Percentiles rank a stretch among this genome's conserved stretches.
Evolutionary conservation across 2,888 invertebrate genomes (phyloP).

Genomic region (Ormyrus nitidulus): DNA sequence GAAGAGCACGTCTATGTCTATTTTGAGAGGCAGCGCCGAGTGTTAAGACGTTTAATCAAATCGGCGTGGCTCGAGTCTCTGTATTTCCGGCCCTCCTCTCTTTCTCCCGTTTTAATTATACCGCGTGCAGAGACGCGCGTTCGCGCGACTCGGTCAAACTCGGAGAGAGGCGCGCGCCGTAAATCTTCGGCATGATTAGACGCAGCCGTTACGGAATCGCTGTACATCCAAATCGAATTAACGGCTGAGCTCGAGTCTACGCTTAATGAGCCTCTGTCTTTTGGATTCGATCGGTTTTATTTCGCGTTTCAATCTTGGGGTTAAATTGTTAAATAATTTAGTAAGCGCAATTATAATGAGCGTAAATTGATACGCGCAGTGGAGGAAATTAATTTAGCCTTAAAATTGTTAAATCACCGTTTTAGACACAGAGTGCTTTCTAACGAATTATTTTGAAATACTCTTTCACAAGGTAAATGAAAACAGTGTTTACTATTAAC

Average conservation of each 20-base stretch:
- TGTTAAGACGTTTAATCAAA: conserved; percentile 67
- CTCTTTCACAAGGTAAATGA: conserved; percentile 3
- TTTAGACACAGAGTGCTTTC: not conserved
- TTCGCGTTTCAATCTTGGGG: too few species aligned
- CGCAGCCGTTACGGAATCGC: conserved; percentile 69
- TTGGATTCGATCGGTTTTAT: conserved; percentile 4
- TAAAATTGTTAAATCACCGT: not conserved
- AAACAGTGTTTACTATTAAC: not conserved
- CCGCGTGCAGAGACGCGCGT: conserved; percentile 39
- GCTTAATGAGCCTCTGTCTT: conserved; percentile 8
- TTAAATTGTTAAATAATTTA: too few species aligned
- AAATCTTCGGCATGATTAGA: conserved; percentile 69
- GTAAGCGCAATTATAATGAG: too few species aligned
- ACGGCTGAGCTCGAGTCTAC: conserved; percentile 38
- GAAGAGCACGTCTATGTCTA: not conserved
- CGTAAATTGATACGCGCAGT: too few species aligned
- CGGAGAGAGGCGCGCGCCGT: conserved; percentile 60
- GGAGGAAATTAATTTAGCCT: too few species aligned
- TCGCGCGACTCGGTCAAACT: conserved; percentile 54
- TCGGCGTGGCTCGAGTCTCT: conserved; percentile 60
- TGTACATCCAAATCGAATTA: conserved; percentile 54
- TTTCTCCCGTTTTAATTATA: conserved; percentile 66
- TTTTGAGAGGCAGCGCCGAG: conserved; percentile 8
- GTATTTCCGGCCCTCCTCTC: conserved; percentile 28
- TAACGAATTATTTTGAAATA: conserved; percentile 3